Base-by-base conservation (phyloP, 2,888 invertebrate genomes). In the Tridacna crocea region DNA sequence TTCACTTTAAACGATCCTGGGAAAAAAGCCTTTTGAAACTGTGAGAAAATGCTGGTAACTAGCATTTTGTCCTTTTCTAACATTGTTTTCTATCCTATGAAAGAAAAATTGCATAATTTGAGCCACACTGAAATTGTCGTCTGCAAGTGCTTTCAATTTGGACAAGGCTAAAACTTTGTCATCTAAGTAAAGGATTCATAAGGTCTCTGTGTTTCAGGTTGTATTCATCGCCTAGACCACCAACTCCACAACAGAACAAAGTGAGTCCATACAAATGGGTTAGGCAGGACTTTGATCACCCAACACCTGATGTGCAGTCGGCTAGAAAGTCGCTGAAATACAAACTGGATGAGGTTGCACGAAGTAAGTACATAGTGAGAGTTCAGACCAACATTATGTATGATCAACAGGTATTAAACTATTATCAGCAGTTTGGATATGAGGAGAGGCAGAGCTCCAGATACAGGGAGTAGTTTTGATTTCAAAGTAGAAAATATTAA, bases 191-290 rank as follows among this genome's bases (percentile, higher is more conserved):
- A 22, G 61, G 22, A n/a, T n/a, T n/a, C n/a, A n/a, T n/a, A n/a
- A n/a, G n/a, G n/a, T 36, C 8, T 36, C 8, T 36, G 8, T 8
- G 8, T 19, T 55, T 55, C 27, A 94, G 94, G 94, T 90, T 94
- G 82, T 94, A 93, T 80, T 87, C 90, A 51, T 94, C 94, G 27
- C 94, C 94, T 0, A 92, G 92, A 72, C 90, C 90, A 55, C 89
- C 90, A 12, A 92, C 93, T 46, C 91, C 92, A 27, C 90, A 91
- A 74, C 92, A 94, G 83, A 90, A 90, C 24, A 86, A 89, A 77
- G 90, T 93, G 78, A 93, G 91, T 87, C 92, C 94, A 8, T 93
- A 94, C 75, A 92, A 92, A 87, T 94, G 94, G 93, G 89, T 94
- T 60, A 82, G 94, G 65, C 92, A 93, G 86, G 94, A 94, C 80